Evolutionary conservation across 2,113 vertebrate genomes (phyloP).

Genomic region (Picathartes gymnocephalus): DNA sequence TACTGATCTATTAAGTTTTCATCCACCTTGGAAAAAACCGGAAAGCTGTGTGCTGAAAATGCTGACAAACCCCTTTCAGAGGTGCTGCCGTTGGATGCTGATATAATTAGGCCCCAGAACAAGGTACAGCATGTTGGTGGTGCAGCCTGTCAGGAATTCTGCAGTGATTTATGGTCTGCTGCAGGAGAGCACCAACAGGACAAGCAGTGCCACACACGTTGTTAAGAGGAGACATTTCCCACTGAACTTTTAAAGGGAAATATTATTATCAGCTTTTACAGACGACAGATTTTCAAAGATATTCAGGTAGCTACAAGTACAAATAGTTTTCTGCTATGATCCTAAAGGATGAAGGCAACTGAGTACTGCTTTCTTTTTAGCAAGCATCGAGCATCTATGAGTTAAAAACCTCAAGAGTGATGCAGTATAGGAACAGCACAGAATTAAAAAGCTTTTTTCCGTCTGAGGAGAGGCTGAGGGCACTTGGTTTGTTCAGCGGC

Average conservation of each 20-base stretch:
- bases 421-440: fast-evolving
- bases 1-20: neutral
- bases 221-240: neutral
- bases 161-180: conserved; percentile 25
- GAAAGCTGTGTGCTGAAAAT: neutral
- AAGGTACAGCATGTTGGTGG: neutral
- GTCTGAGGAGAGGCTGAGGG: neutral
- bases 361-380: neutral
- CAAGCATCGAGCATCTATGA: fast-evolving
- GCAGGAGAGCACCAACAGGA: neutral
- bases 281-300: neutral
- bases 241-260: neutral
- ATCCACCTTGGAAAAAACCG: neutral
- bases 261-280: neutral
- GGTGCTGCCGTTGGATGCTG: neutral
- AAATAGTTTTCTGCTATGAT: neutral
- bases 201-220: neutral
- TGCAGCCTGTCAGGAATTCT: neutral
- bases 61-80: neutral
- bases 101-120: conserved; percentile 41
- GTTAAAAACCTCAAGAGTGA: neutral
- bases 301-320: neutral
- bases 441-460: neutral
- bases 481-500: neutral
- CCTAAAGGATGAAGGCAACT: neutral